Base-by-base conservation (phyloP, 2,888 invertebrate genomes). In the Ornithoptera alexandrae region DNA sequence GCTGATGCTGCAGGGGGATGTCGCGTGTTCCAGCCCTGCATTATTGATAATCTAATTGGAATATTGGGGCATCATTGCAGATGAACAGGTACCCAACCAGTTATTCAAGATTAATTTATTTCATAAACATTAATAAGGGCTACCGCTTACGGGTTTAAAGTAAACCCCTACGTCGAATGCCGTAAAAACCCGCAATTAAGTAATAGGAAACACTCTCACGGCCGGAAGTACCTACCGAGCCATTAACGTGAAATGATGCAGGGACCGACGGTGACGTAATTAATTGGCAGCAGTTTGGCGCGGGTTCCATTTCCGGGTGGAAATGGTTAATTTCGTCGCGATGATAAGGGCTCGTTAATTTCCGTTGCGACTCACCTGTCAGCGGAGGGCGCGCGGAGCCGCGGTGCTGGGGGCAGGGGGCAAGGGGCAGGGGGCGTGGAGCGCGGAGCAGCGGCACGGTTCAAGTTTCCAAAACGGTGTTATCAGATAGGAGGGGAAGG, bases 281-380 rank as follows among this genome's bases (percentile, higher is more conserved):
- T 74, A 78, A 75, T 73, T 74, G 75, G 70, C 71, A 64, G 62
- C 69, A 69, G 73, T 72, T 70, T 68, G 69, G 72, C 70, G 64
- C 72, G 72, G 74, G 75, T 72, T 75, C 79, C 76, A 79, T 79
- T 80, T 81, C 84, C 84, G 76, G 75, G 73, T 76, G 83, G 84
- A 82, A 84, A 79, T 79, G 84, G 82, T 82, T 85, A 81, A 83
- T 84, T 83, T 79, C 76, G 82, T 78, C 77, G 77, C 76, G 74
- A 76, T 78, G 87, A 85, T 86, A 86, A 84, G 82, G 80, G 79
- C 81, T 81, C 81, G 81, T 83, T 84, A 86, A 86, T 88, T 82
- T 87, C 88, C 88, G 86, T 72, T 77, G 72, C 79, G 76, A 77
- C 78, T 82, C 82, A 84, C 85, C 83, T 81, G 85, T 80, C 81